Evolutionary conservation across 1,140 invertebrate species (phyloP), one percentile per base, ranked within the genome.

Genomic region (Pissodes strobi): DNA sequence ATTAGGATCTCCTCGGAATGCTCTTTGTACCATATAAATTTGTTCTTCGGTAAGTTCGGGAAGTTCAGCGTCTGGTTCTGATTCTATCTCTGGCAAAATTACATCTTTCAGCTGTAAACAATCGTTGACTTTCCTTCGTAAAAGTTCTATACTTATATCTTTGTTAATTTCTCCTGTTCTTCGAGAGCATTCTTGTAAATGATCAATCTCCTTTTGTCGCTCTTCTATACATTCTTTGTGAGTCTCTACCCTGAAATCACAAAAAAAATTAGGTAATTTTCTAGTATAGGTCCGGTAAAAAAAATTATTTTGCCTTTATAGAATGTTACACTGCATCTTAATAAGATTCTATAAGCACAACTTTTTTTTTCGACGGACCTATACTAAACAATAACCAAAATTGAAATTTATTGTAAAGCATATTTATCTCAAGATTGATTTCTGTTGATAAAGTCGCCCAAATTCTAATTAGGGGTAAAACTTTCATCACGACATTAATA

Each of bases 41-140:
- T 86, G 82, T 58, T 84, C 80, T 2, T 79, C 74, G 3, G 80
- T 83, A 21, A 86, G 72, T 21, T 78, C 72, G 0, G 83, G 82
- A 64, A 82, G 77, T 10, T 79, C 79, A 12, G 74, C 71, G 8
- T 80, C 78, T 55, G 77, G 76, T 18, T 76, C 75, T 63, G 81
- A 79, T 48, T 60, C 67, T 21, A 72, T 68, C 15, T 74, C 53
- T 1, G 74, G 72, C 6, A 78, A 15, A n/a, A 78, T 61, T 8
- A 64, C 46, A 1, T 75, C 72, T 63, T 71, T 76, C 13, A 79
- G 72, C 18, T 68, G 57, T 6, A 78, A 56, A 21, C 71, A 73
- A 52, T 68, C 68, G 18, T 71, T 58, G 3, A 78, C 67, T 52
- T 76, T 69, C 8, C 72, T 48, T 1, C 66, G 65, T 25, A 78